Base-by-base conservation (phyloP, 1,140 invertebrate genomes). In the Panulirus ornatus region DNA sequence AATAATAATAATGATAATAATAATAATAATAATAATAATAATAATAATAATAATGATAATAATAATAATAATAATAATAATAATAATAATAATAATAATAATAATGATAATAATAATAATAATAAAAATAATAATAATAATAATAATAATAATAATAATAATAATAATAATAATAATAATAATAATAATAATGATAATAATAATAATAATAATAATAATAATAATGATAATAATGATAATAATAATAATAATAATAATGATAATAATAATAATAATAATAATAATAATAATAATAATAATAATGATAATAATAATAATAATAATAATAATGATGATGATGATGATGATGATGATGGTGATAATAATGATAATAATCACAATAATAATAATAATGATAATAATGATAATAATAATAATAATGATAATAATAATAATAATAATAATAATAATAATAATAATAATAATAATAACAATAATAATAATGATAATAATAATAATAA, bases 1-100 rank as follows among this genome's bases (percentile, higher is more conserved):
- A 84, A 44, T 51, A 84, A 44, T 84, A 84, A 44, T 84, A 84
- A 44, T 75, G 9, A 44, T 84, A 81, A 54, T 84, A 84, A 1
- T 79, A 81, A 9, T 38, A 63, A 3, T 58, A 84, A 2, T 6
- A 66, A 3, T 66, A 66, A 3, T 66, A 66, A 3, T 66, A 66
- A 3, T 70, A 70, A 0, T 70, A 70, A 8, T 8, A 70, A 9
- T 27, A 70, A 9, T 70, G 36, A 9, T 70, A 70, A 9, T 70
- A 70, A 9, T 70, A 70, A 9, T 70, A 70, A 9, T 70, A 70
- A 6, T 6, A 70, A 9, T 70, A 70, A 8, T 70, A 70, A 44
- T 84, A 81, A 58, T 84, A 84, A 44, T 84, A 1, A 44, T 84
- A 84, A 44, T 63, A 81, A 38, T 84, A 84, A 44, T 84, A 84